These are phyloP conservation scores for Platygyra sinensis DNA, from an alignment of 64 coral and sea anemone genomes.

Conservation along the genomic window DNA sequence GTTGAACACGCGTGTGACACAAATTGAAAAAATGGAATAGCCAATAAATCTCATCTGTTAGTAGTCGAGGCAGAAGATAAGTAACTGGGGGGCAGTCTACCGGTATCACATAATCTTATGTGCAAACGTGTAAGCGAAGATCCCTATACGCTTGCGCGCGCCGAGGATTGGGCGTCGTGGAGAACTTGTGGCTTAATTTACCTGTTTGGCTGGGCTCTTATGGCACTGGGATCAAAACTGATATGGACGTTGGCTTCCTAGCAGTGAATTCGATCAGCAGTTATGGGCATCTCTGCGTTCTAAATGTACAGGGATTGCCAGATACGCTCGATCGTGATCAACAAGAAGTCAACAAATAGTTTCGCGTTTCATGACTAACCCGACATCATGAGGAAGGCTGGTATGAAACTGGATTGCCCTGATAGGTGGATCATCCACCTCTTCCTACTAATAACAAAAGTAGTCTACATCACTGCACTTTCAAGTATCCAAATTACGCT, in stretches of 20 bases:
- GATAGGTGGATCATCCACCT: constrained; percentile 9
- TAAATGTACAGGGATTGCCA: constrained; percentile 16
- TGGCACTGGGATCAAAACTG: neutral
- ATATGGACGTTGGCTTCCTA: neutral
- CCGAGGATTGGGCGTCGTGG: constrained; percentile 13
- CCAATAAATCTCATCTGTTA: constrained; percentile 21
- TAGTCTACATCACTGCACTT: neutral
- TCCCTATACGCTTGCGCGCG: constrained; percentile 23
- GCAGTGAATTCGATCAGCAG: neutral
- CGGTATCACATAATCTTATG: constrained; percentile 70
- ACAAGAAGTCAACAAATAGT: constrained; percentile 35
- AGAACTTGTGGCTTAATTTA: constrained; percentile 35
- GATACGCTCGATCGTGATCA: constrained; percentile 8
- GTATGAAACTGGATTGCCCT: too few relatives aligned
- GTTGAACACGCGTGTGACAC: constrained; percentile 47
- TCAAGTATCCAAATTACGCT: neutral
- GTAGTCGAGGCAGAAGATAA: constrained; percentile 61
- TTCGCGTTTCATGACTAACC: constrained; percentile 6
- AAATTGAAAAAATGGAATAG: constrained; percentile 34
- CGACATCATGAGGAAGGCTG: constrained; percentile 15
- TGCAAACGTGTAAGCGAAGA: constrained; percentile 47
- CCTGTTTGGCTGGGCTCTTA: constrained; percentile 21
- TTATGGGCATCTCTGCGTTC: constrained; percentile 30
- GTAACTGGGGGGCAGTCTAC: constrained; percentile 23
- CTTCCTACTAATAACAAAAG: constrained; percentile 28